Conservation (phyloP, 2,797 vertebrate species). For the Artibeus jamaicensis region DNA sequence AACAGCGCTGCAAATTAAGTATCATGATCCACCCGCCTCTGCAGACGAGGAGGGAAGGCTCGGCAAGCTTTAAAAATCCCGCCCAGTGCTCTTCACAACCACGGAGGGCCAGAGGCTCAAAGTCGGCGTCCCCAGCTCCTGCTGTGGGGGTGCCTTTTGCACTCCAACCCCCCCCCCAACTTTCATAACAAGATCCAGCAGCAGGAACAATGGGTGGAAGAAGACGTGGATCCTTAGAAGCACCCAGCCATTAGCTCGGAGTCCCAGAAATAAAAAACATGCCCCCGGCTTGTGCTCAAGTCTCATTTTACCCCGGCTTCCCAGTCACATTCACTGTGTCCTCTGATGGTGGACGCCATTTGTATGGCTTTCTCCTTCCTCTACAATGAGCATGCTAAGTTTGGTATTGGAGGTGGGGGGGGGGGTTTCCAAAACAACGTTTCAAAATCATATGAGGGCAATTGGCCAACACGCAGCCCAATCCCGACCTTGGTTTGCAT, state of each 20-base stretch:
- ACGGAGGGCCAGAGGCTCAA: background rate
- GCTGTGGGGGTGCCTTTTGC: too few species aligned
- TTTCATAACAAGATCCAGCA: too few species aligned
- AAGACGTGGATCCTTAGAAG: background rate
- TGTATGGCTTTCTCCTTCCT: background rate
- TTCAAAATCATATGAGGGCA: background rate
- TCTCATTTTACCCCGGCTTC: background rate
- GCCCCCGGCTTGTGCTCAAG: too few species aligned
- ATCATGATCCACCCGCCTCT: background rate
- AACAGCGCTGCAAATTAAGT: background rate
- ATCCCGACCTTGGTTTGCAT: background rate
- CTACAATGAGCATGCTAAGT: background rate
- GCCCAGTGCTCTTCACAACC: background rate
- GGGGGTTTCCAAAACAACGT: background rate
- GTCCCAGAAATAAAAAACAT: background rate
- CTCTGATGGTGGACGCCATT: background rate
- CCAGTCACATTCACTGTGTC: background rate
- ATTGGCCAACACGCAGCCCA: background rate
- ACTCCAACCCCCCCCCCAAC: rapidly evolving
- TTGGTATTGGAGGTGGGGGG: background rate
- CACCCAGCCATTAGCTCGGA: background rate
- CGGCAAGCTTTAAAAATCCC: background rate
- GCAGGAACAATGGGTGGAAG: background rate
- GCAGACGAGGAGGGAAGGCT: background rate
- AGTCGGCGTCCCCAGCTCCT: background rate